Conservation (phyloP, 2,888 invertebrate genomes). For the Synergus gifuensis region DNA sequence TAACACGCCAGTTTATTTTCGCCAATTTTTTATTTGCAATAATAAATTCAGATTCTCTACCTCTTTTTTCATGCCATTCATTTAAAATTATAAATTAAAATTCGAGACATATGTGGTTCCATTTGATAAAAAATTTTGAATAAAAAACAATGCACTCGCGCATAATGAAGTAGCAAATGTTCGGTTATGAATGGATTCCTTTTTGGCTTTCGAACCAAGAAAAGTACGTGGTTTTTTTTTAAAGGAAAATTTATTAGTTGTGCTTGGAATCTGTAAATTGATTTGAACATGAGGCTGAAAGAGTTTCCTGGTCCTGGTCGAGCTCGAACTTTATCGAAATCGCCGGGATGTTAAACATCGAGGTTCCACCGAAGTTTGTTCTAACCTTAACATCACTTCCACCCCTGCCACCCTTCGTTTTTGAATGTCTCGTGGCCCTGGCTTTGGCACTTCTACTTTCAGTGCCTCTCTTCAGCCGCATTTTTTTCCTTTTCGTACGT, state of each 20-base stretch:
- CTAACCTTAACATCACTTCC: conserved; percentile 70
- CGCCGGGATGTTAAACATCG: conserved; percentile 36
- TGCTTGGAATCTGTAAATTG: conserved; percentile 12
- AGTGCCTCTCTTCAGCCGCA: conserved; percentile 65
- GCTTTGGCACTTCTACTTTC: conserved; percentile 67
- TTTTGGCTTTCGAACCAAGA: conserved; percentile 39
- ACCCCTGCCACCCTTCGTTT: conserved; percentile 66
- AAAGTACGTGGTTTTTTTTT: conserved; percentile 29
- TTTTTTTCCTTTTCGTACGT: conserved; percentile 67
- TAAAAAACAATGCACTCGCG: conserved; percentile 45
- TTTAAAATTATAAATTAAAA: not conserved
- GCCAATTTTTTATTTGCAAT: no score
- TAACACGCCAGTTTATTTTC: no score
- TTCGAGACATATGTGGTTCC: not conserved
- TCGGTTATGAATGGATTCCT: conserved; percentile 58
- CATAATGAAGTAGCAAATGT: conserved; percentile 50
- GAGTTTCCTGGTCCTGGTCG: conserved; percentile 10
- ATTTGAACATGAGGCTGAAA: conserved; percentile 46
- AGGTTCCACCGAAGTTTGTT: conserved; percentile 43
- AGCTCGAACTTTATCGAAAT: conserved; percentile 6
- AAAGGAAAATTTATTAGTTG: conserved; percentile 44
- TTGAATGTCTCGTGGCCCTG: conserved; percentile 68
- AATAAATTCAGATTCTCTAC: no score
- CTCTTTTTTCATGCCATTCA: not conserved
- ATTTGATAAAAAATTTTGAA: conserved; percentile 1